Evolutionary conservation across 1,140 invertebrate genomes (phyloP), one percentile per base, ranked within the genome.

Genomic region (Eufriesea mexicana): DNA sequence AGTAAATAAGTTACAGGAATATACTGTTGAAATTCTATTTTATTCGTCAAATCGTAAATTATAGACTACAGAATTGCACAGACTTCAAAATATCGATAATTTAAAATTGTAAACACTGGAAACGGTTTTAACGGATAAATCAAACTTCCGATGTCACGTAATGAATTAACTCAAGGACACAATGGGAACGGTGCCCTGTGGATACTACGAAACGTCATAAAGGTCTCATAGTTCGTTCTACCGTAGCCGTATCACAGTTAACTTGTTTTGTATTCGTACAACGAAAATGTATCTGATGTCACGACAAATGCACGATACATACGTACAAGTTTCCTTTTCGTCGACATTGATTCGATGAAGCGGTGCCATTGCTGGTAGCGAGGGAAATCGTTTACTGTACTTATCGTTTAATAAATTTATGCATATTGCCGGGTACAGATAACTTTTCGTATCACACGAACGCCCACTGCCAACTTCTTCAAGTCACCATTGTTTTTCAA

Each of bases 381-480:
- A 70, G 66, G 51, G 45, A 62, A 66, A 84, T 76, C 42, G 42
- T 84, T 77, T 62, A 57, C 79, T 28, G 61, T 62, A 28, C 57
- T 84, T 68, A 66, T 85, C 77, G 45, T 80, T 84, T 62, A 83
- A 76, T 75, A 70, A 66, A 72, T 72, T 54, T n/a, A 84, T 20
- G 20, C 64, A 76, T 61, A 45, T 61, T 51, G 76, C 23, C 55
- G 45, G 28, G 28, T 20, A 25, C 49, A 85, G 87, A 88, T 88
- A 88, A 83, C 64, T 83, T 79, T 87, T 79, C 79, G 14, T 88
- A 88, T 88, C 86, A 6, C 71, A 72, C 55, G 45, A 62, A 79
- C 87, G 78, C 87, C 86, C 79, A 88, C 86, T 79, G 18, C 51
- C 28, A 0, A 45, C 23, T 28, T 28, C 7, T 77, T 47, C 16